These are phyloP conservation scores for Climacteris rufus DNA, from an alignment of 2,113 vertebrate species.

Conservation along the genomic window DNA sequence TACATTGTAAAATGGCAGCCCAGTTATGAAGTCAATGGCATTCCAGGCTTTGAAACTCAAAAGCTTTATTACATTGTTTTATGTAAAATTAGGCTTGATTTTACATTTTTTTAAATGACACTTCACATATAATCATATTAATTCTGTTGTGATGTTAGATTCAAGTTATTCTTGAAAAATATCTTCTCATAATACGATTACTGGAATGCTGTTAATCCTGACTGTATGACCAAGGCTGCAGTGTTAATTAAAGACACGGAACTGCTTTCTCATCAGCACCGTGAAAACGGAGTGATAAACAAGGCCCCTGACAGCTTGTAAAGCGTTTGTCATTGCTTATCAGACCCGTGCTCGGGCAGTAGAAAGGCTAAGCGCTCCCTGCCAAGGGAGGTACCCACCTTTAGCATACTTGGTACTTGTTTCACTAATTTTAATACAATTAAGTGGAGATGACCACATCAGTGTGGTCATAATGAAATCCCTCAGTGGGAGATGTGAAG, in stretches of 20 bases:
- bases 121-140: background rate
- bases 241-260: background rate
- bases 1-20: background rate
- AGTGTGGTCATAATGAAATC: background rate
- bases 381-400: background rate
- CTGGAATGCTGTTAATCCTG: background rate
- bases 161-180: background rate
- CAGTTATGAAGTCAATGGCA: background rate
- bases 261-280: background rate
- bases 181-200: background rate
- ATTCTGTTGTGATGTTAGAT: background rate
- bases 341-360: background rate
- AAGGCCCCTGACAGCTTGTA: background rate
- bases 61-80: background rate
- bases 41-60: background rate
- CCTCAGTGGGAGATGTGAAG: background rate
- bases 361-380: background rate
- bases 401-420: rapidly evolving
- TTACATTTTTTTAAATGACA: background rate
- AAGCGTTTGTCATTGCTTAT: background rate
- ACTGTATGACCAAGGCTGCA: background rate
- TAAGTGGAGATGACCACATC: background rate
- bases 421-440: background rate
- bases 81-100: background rate
- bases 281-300: background rate